Percentiles rank a stretch among this genome's conserved stretches.
Conservation (phyloP, 2,888 invertebrate genomes). For the Chironomus riparius region DNA sequence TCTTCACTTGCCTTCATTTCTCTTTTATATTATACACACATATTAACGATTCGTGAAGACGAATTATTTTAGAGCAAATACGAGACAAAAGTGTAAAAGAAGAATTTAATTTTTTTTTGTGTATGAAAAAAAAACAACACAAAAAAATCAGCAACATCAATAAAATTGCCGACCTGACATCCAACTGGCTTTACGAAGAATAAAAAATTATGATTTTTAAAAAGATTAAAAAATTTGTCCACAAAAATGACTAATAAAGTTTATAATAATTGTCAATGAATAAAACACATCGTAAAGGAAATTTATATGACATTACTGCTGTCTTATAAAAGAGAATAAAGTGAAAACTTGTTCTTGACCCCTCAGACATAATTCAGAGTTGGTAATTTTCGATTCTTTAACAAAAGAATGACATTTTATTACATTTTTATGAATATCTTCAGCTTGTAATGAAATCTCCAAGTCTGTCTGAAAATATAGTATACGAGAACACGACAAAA, state of each 20-base stretch:
- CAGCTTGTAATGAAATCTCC: too few species aligned
- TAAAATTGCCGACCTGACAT: neutral
- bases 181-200: neutral
- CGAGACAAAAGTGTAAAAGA: neutral
- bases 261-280: neutral
- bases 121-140: too few species aligned
- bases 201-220: neutral
- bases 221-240: neutral
- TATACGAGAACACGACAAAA: too few species aligned
- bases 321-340: neutral
- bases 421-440: too few species aligned
- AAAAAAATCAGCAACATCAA: neutral
- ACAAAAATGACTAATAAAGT: neutral
- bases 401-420: too few species aligned
- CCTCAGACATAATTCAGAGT: too few species aligned
- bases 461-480: too few species aligned
- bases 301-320: neutral
- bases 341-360: slow-evolving; percentile 1
- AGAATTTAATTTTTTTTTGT: neutral
- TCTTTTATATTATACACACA: too few species aligned
- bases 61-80: neutral
- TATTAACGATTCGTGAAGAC: too few species aligned
- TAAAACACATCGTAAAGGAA: neutral
- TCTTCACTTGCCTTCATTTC: neutral
- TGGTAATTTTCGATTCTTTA: too few species aligned